Evolutionary conservation across 2,113 vertebrate genomes (phyloP), one percentile per base, ranked within the genome.

Genomic region (Fulmarus glacialis): DNA sequence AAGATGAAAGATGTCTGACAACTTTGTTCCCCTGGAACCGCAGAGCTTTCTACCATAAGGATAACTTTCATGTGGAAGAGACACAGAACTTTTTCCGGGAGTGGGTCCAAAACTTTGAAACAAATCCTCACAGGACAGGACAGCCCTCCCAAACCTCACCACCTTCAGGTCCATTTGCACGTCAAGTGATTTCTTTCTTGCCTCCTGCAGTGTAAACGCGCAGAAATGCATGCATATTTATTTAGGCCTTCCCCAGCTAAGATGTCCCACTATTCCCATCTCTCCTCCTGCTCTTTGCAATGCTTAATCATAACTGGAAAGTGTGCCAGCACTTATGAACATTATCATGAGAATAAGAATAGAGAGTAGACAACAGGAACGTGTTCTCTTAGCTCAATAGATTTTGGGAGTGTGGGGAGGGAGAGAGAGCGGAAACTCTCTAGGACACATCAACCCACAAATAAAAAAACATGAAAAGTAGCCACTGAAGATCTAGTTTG

Each of bases 51-150:
- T 97, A 60, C 84, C 77, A 58, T 93, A 93, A 85, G 91, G 60
- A 80, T 82, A 97, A 91, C 87, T 97, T 97, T 94, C 84, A 95
- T 88, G 93, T 94, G 84, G 82, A 91, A 93, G 81, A 95, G 78
- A 85, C 82, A 90, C 73, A 82, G 86, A 95, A 93, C 58, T 60
- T 97, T 97, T 95, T 97, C 97, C 20, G 0, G 95, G 93, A 97
- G 19, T 58, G 45, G 23, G 32, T 96, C 96, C 96, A 94, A 92
- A n/a, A 80, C 92, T 97, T 96, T 94, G 95, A 97, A 97, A 96
- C 78, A 93, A 97, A 94, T 94, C 73, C 58, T 94, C 73, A n/a
- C 23, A 90, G 60, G 73, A 95, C 10, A 90, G 84, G 36, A 90
- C 82, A 93, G 82, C 71, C 45, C 63, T 93, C 71, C 66, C 90